Evolutionary conservation across 2,797 vertebrate species (phyloP).

Genomic region (Gymnothorax reevesii): DNA sequence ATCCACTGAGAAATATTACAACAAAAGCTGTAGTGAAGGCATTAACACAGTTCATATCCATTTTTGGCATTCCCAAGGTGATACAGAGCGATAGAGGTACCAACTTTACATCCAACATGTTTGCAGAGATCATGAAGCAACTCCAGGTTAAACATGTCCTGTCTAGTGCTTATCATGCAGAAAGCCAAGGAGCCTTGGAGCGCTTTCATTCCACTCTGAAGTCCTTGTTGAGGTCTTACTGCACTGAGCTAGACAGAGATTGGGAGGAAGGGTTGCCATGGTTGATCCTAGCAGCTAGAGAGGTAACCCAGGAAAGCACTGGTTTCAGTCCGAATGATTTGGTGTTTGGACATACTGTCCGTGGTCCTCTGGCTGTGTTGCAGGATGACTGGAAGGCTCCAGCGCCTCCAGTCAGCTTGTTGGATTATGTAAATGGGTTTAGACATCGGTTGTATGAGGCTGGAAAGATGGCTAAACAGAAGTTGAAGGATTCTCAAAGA

Average conservation of each 20-base stretch:
- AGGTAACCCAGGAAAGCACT: conserved; percentile 13
- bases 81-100: too few relatives aligned
- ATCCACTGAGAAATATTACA: too few relatives aligned
- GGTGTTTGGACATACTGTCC: conserved; percentile 18
- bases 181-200: not conserved
- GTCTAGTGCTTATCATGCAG: not conserved
- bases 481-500: too few relatives aligned
- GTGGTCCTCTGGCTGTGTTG: not conserved
- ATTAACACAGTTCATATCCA: too few relatives aligned
- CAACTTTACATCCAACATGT: not conserved
- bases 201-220: not conserved
- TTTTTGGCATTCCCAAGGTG: too few relatives aligned
- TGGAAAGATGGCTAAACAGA: too few relatives aligned
- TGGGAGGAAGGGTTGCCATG: conserved; percentile 14
- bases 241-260: not conserved
- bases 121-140: not conserved
- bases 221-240: not conserved
- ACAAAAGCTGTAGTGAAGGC: too few relatives aligned
- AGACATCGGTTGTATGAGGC: not conserved
- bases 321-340: conserved; percentile 15
- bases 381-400: not conserved
- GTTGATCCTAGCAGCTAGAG: not conserved
- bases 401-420: not conserved
- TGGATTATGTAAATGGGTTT: conserved; percentile 27
- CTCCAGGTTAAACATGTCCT: not conserved